Evolutionary conservation across 35 echinoderm and acorn worm species (phyloP).

Genomic region (Apostichopus californicus): DNA sequence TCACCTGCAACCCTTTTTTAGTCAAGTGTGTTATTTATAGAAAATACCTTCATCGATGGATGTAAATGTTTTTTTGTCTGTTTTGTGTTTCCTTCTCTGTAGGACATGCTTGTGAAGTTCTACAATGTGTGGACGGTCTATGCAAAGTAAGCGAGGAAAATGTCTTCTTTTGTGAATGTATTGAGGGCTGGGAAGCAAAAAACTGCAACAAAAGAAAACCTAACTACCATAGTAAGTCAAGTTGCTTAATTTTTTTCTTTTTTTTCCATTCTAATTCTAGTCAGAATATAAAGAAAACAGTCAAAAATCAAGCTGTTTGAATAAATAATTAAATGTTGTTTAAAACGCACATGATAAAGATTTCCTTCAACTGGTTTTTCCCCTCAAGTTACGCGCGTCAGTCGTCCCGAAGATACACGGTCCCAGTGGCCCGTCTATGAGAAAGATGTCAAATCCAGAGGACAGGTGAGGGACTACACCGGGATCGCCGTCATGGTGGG

Average conservation of each 20-base stretch:
- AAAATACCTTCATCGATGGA: too few species aligned
- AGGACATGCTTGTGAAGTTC: background rate
- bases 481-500: constrained; percentile 16
- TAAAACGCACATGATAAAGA: too few species aligned
- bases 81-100: background rate
- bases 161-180: background rate
- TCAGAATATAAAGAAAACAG: too few species aligned
- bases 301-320: too few species aligned
- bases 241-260: background rate
- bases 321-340: too few species aligned
- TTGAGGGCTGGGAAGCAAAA: background rate
- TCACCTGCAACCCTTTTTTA: background rate
- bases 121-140: constrained; percentile 13
- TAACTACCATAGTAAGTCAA: background rate
- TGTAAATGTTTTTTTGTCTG: too few species aligned
- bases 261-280: too few species aligned
- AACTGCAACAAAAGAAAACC: background rate
- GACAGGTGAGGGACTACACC: constrained; percentile 16
- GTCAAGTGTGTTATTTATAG: too few species aligned
- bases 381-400: background rate
- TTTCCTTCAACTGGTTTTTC: too few species aligned
- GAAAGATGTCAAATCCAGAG: background rate
- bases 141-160: background rate
- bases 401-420: background rate
- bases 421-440: constrained; percentile 13